A percentile compares a stretch with the other conserved stretches of the same genome.
phyloP scores from a whole-genome alignment of 2,888 invertebrate genomes.

The Lottia gigantea region DNA sequence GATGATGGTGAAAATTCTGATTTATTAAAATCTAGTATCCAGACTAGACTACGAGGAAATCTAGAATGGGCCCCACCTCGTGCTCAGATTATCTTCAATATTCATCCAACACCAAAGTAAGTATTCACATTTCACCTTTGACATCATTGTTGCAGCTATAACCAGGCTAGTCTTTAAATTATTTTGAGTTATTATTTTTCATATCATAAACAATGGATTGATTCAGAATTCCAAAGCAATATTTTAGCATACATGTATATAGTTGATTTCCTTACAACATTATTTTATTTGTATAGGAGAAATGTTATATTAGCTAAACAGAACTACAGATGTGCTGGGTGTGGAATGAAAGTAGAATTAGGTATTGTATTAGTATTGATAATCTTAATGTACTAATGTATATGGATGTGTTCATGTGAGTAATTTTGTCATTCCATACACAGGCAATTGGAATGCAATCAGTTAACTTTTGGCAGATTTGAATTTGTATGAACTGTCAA shows the following conservation, averaged over 20 bases:
- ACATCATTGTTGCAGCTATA: too few relatives aligned
- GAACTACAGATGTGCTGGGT: constrained; percentile 84
- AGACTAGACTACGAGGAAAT: constrained; percentile 78
- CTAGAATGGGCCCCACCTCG: constrained; percentile 87
- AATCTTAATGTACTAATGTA: too few relatives aligned
- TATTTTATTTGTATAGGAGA: constrained; percentile 71
- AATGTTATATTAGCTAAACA: constrained; percentile 78
- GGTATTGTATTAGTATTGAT: constrained; percentile 47
- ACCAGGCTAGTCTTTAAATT: too few relatives aligned
- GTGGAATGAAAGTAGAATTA: constrained; percentile 81
- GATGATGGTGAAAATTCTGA: constrained; percentile 73
- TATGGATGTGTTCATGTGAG: too few relatives aligned
- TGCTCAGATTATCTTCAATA: constrained; percentile 84
- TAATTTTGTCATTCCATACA: too few relatives aligned
- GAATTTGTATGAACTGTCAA: too few relatives aligned
- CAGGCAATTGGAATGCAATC: not conserved
- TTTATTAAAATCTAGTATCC: constrained; percentile 28
- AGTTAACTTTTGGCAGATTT: not conserved
- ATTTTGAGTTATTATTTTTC: too few relatives aligned
- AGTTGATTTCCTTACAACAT: too few relatives aligned
- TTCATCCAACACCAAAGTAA: constrained; percentile 79
- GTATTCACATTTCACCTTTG: constrained; percentile 35
- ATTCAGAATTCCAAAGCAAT: too few relatives aligned
- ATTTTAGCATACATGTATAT: too few relatives aligned
- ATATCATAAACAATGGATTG: too few relatives aligned